A percentile compares a stretch with the other conserved stretches of the same genome.
Evolutionary conservation across 2,797 vertebrate genomes (phyloP).

Genomic region (Decapterus maruadsi): DNA sequence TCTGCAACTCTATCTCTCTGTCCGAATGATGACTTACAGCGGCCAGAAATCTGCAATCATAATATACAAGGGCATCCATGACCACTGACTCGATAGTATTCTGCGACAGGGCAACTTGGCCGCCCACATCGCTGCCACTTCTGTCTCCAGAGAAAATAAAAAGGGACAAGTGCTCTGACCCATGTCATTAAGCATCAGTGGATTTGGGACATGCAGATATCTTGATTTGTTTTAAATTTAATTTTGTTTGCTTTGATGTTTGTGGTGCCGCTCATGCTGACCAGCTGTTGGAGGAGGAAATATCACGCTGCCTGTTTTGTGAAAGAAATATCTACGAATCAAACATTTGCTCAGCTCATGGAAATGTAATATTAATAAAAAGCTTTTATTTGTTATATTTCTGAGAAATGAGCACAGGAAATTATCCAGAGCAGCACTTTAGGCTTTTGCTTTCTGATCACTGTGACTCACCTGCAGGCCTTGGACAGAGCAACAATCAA

Average conservation of each 20-base stretch:
- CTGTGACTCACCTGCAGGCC: slow-evolving; percentile 4
- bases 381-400: not conserved
- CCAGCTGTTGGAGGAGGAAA: not conserved
- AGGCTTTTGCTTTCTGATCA: slow-evolving; percentile 13
- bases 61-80: not conserved
- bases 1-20: slow-evolving; percentile 35
- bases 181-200: not conserved
- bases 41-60: slow-evolving; percentile 3
- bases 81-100: not conserved
- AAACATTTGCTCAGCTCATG: not conserved
- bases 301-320: not conserved
- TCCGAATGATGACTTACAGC: slow-evolving; percentile 51
- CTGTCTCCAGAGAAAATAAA: not conserved
- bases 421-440: not conserved
- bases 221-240: not conserved
- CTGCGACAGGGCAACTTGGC: not conserved
- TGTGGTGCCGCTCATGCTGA: not conserved
- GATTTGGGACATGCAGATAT: not conserved
- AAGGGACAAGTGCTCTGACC: not conserved
- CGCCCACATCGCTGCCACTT: not conserved
- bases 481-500: not conserved
- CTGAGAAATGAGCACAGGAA: not conserved
- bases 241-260: not conserved
- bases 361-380: not conserved
- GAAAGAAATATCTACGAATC: not conserved